Percentiles rank a stretch among this genome's conserved stretches.
phyloP scores from a whole-genome alignment of 2,888 invertebrate species.

The Trisateles emortualis region DNA sequence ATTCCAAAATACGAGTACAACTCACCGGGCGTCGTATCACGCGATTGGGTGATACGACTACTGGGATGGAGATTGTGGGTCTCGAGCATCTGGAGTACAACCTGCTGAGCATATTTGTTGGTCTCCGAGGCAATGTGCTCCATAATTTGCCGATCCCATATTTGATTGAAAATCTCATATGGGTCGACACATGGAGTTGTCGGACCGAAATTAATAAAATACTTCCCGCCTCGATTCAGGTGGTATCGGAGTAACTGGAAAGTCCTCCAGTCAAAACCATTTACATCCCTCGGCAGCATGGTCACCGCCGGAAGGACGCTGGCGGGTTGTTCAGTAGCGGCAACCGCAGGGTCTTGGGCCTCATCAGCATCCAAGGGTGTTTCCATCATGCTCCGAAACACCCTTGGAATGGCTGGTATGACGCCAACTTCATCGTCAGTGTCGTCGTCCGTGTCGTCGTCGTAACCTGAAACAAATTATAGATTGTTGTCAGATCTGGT shows the following conservation, averaged over 20 bases:
- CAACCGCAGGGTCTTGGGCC: background rate
- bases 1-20: background rate
- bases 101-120: background rate
- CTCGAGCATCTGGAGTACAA: background rate
- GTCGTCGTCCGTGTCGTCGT: background rate
- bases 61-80: background rate
- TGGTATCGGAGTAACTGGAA: background rate
- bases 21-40: background rate
- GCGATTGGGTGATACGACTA: background rate
- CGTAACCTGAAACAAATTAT: background rate
- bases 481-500: background rate
- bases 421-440: background rate
- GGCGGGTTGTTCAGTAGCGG: no score
- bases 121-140: no score
- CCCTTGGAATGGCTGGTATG: background rate
- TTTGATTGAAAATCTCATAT: no score
- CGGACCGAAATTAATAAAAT: background rate
- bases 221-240: no score
- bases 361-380: background rate
- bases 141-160: no score
- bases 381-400: background rate
- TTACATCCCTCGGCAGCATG: background rate
- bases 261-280: background rate
- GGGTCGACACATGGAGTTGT: background rate
- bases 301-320: background rate